Percentiles rank a stretch among this genome's conserved stretches.
Conservation (phyloP, 2,113 vertebrate genomes). For the Mustela nigripes region DNA sequence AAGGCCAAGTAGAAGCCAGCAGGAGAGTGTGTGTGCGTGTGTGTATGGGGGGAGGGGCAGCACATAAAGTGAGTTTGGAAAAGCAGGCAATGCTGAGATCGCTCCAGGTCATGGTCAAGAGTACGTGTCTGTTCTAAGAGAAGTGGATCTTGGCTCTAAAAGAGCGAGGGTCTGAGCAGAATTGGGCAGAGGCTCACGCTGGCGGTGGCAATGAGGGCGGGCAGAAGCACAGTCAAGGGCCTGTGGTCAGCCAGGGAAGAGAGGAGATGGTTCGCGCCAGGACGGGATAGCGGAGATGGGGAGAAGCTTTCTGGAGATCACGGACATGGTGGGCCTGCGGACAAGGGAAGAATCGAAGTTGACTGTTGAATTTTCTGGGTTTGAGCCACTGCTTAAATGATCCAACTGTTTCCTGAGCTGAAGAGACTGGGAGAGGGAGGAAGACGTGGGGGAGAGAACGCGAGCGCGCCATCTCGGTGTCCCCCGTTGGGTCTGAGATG, state of each 20-base stretch:
- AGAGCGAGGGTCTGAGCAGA: not conserved
- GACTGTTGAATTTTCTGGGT: not conserved
- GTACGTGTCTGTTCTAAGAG: not conserved
- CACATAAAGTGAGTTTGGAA: not conserved
- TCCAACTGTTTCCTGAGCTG: not conserved
- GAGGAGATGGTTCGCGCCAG: accelerated
- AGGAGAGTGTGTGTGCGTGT: not conserved
- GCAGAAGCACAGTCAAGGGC: not conserved
- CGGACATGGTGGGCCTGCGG: not conserved
- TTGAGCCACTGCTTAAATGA: not conserved
- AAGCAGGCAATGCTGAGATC: not conserved
- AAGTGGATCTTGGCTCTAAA: not conserved
- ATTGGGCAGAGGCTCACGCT: not conserved
- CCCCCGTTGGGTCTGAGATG: not conserved
- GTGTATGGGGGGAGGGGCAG: too few species aligned
- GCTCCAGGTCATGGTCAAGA: not conserved
- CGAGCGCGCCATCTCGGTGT: not conserved
- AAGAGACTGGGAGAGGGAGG: not conserved
- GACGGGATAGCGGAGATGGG: accelerated
- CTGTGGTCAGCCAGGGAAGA: not conserved
- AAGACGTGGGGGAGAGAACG: not conserved
- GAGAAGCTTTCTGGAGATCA: not conserved
- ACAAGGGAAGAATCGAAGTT: not conserved
- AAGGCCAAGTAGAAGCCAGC: not conserved
- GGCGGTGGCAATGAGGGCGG: too few species aligned